Evolutionary conservation across 2,113 vertebrate species (phyloP), one percentile per base, ranked within the genome.

Genomic region (Aphyosemion australe): DNA sequence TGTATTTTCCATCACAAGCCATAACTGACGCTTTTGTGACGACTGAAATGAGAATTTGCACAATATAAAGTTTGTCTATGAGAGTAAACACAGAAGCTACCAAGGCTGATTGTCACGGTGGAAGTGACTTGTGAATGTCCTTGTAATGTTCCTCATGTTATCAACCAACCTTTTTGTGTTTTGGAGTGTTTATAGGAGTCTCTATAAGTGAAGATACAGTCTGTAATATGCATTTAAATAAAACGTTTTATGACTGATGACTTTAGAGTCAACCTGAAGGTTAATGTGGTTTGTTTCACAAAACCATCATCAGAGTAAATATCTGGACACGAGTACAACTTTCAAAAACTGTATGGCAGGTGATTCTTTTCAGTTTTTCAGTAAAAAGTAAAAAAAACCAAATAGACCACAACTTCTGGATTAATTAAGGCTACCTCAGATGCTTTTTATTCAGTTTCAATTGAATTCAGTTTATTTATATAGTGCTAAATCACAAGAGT

Each of bases 61-160:
- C 45, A 70, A 54, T 31, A 32, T 34, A 41, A 16, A 14, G 18
- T 61, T 46, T 54, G 43, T 69, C 41, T 69, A 14, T 51, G 12
- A 18, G 19, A 2, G 21, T 46, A 61, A 31, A 18, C 45, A 16
- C 8, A 61, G 39, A 19, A 45, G 55, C 37, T 41, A 57, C 57
- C 45, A 58, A 10, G 46, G 54, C 49, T 43, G 47, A 49, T 41
- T 18, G 11, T 32, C 26, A 58, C 45, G 53, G 19, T 59, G n/a
- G 19, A 21, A 14, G 13, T 42, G 19, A 57, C 11, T 41, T 20
- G 18, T 26, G 26, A 13, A 47, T 19, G 58, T 61, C 58, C 16
- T 61, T 31, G 21, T 18, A 2, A 48, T n/a, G 7, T 4, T 47
- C 6, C 11, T 10, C 1, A 6, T 19, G 12, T 15, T 18, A 12